A percentile compares a stretch with the other conserved stretches of the same genome.
phyloP scores from a whole-genome alignment of 1,140 invertebrate species.

The Caenorhabditis inopinata region DNA sequence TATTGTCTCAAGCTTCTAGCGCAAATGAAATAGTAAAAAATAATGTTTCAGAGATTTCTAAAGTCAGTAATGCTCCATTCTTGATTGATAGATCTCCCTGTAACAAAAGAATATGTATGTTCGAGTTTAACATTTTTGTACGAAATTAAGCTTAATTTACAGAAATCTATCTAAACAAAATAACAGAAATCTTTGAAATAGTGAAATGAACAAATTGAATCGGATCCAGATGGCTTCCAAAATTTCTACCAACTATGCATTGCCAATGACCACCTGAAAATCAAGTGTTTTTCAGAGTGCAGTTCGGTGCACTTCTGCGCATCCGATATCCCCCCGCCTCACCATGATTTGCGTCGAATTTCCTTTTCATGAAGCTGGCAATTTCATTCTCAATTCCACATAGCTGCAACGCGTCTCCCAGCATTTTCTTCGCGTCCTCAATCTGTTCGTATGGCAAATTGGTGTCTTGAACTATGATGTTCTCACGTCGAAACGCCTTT shows the following conservation, averaged over 20 bases:
- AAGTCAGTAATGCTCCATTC: no score
- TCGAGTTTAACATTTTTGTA: no score
- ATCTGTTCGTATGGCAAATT: neutral
- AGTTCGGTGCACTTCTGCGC: no score
- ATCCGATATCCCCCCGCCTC: no score
- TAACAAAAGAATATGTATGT: no score
- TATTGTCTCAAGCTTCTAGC: no score
- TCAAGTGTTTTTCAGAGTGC: neutral
- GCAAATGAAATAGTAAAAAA: no score
- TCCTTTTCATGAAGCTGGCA: slow-evolving; percentile 37
- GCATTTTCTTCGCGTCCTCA: slow-evolving; percentile 22
- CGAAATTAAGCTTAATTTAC: no score
- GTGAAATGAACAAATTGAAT: slow-evolving; percentile 34
- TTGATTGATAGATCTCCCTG: no score
- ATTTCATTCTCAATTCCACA: slow-evolving; percentile 45
- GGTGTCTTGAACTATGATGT: slow-evolving; percentile 24
- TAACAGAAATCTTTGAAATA: slow-evolving; percentile 35
- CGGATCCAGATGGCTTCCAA: slow-evolving; percentile 40
- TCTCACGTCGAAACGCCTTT: slow-evolving; percentile 31
- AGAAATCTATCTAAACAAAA: slow-evolving; percentile 41
- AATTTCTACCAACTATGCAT: slow-evolving; percentile 38
- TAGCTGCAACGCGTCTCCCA: slow-evolving; percentile 31
- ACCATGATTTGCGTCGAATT: slow-evolving; percentile 36
- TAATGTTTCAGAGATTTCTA: no score
- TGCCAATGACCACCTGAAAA: slow-evolving; percentile 28